Evolutionary conservation across 2,888 invertebrate genomes (phyloP).

Genomic region (Apotomis turbidana): DNA sequence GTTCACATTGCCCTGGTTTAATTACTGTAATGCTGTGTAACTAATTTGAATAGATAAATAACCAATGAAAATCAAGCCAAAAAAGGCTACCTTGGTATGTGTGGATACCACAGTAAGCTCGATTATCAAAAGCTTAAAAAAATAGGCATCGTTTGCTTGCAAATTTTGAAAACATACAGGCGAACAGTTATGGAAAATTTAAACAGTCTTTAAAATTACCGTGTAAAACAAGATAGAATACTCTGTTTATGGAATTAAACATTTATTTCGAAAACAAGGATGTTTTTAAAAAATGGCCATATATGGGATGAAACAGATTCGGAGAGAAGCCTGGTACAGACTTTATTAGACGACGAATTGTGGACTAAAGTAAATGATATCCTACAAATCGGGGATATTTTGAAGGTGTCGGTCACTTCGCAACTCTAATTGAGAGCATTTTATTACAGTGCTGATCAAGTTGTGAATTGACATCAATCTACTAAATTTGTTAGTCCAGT

Average conservation of each 20-base stretch:
- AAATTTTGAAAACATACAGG: slow-evolving; percentile 9
- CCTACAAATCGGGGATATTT: neutral
- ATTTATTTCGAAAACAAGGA: neutral
- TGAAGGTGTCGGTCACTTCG: too few relatives aligned
- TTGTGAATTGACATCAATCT: too few relatives aligned
- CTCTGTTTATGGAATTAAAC: neutral
- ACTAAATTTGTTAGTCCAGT: too few relatives aligned
- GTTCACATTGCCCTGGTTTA: too few relatives aligned
- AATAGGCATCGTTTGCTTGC: neutral
- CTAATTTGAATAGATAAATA: too few relatives aligned
- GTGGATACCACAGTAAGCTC: neutral
- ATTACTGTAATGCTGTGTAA: too few relatives aligned
- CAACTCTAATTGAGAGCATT: too few relatives aligned
- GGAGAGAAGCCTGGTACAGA: slow-evolving; percentile 5
- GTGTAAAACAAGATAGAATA: slow-evolving; percentile 9
- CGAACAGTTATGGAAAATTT: neutral
- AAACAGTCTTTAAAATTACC: slow-evolving; percentile 19
- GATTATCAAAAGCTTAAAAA: neutral
- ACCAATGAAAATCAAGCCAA: neutral
- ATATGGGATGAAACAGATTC: slow-evolving; percentile 8
- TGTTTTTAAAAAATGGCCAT: neutral
- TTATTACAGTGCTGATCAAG: too few relatives aligned
- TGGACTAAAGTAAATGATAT: slow-evolving; percentile 18
- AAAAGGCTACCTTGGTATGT: neutral
- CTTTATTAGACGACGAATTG: slow-evolving; percentile 20